Base-by-base conservation (phyloP, 2,113 vertebrate species). In the Felis chaus region DNA sequence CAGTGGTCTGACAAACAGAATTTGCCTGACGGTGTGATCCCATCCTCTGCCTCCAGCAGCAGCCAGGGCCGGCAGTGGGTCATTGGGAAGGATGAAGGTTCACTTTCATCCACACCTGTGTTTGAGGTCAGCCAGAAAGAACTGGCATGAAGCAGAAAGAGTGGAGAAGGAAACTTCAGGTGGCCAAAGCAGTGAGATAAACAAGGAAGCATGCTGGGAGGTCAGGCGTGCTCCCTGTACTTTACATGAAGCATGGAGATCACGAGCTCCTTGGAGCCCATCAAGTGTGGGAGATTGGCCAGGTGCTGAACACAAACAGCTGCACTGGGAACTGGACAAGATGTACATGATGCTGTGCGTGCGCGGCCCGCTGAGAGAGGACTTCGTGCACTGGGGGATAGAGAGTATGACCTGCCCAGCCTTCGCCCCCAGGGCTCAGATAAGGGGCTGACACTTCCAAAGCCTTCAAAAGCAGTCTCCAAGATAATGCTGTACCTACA, bases 341-440 rank as follows among this genome's bases (percentile, higher is more conserved):
- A 15, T 14, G 3, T 16, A 18, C 25, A 9, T 2, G 5, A 39
- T 41, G 39, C 39, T 39, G 12, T 41, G 39, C 1, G 1, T 25
- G 13, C 12, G 27, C 5, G 41, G 27, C 41, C 14, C 1, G 3
- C 25, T 2, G 6, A 23, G 4, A 31, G 36, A 82, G 73, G 50
- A 68, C 50, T 55, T 79, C 3, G 4, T 3, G 5, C 27, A 27
- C 13, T 48, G 33, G 18, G 50, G 19, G 39, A 66, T 5, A 7
- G 65, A 50, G 53, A 11, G 71, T 31, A 7, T n/a, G 25, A 4
- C 6, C 23, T 33, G 29, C 9, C 25, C 0, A 0, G 31, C 1
- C 5, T 33, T 41, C 15, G 2, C 41, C 41, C 19, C 66, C 3
- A 3, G 14, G 69, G 19, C 36, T 71, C 74, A 71, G 25, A 16